These are phyloP conservation scores for Deilephila elpenor DNA, from an alignment of 2,888 invertebrate species.

Conservation along the genomic window DNA sequence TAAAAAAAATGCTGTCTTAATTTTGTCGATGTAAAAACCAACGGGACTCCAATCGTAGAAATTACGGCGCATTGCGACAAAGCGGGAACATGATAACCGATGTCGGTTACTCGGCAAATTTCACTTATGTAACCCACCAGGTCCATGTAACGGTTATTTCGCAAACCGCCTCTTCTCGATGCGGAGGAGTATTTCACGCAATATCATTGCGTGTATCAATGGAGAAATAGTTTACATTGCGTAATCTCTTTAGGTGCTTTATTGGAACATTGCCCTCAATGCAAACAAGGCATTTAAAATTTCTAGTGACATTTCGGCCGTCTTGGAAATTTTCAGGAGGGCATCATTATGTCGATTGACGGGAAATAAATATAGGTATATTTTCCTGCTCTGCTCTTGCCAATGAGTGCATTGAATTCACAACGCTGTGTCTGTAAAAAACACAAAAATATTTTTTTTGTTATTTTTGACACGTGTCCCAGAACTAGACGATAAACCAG, in stretches of 20 bases:
- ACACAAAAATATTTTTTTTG: no score
- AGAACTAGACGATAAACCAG: no score
- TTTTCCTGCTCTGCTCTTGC: no score
- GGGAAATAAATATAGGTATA: no score
- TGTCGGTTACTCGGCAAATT: slow-evolving; percentile 23
- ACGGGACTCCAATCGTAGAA: background rate
- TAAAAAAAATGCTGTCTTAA: no score
- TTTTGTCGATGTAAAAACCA: background rate
- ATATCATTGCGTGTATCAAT: slow-evolving; percentile 14
- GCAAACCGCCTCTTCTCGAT: slow-evolving; percentile 20
- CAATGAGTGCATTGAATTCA: no score
- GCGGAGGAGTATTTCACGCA: slow-evolving; percentile 1
- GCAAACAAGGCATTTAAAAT: background rate
- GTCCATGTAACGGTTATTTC: slow-evolving; percentile 27
- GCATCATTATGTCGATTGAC: no score
- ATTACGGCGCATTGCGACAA: slow-evolving; percentile 14
- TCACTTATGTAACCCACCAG: slow-evolving; percentile 27
- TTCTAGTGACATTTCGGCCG: no score
- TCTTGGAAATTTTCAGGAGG: no score
- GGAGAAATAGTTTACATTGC: slow-evolving; percentile 6
- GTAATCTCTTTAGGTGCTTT: background rate
- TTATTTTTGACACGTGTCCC: no score
- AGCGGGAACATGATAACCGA: slow-evolving; percentile 24
- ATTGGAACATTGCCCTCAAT: background rate
- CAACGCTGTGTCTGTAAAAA: no score